Conservation (phyloP, 2,797 vertebrate genomes). For the Gadopsis bispinosus region DNA sequence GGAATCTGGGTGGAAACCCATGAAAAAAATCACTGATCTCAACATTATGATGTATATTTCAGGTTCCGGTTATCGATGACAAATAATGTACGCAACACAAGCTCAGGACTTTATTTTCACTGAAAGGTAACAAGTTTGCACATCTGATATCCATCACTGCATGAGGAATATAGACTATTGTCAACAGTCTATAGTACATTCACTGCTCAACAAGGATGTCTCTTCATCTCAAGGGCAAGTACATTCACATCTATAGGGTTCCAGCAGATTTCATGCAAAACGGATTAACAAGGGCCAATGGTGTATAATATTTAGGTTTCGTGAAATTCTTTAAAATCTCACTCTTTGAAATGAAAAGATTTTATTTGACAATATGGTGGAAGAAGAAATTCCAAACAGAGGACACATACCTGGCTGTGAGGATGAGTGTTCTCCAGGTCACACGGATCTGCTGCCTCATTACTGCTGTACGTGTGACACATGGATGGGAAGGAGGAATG, state of each 20-base stretch:
- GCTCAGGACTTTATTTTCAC: too few relatives aligned
- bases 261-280: neutral
- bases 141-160: neutral
- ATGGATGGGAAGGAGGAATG: constrained; percentile 81
- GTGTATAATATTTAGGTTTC: neutral
- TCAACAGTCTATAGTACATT: neutral
- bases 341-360: neutral
- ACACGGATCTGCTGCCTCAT: constrained; percentile 86
- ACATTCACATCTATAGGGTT: neutral
- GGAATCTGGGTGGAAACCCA: too few relatives aligned
- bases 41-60: too few relatives aligned
- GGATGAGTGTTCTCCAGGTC: constrained; percentile 85
- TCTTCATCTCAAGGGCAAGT: neutral
- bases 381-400: neutral
- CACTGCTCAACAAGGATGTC: too few relatives aligned
- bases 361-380: neutral
- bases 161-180: neutral
- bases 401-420: constrained; percentile 72
- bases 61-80: too few relatives aligned
- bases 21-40: too few relatives aligned
- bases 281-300: fast-evolving
- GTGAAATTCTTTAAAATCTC: neutral
- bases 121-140: too few relatives aligned
- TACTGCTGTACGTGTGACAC: constrained; percentile 89
- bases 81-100: too few relatives aligned